Percentiles rank a stretch among this genome's conserved stretches.
phyloP scores from a whole-genome alignment of 2,113 vertebrate species.

The Greenwoodochromis staneri region DNA sequence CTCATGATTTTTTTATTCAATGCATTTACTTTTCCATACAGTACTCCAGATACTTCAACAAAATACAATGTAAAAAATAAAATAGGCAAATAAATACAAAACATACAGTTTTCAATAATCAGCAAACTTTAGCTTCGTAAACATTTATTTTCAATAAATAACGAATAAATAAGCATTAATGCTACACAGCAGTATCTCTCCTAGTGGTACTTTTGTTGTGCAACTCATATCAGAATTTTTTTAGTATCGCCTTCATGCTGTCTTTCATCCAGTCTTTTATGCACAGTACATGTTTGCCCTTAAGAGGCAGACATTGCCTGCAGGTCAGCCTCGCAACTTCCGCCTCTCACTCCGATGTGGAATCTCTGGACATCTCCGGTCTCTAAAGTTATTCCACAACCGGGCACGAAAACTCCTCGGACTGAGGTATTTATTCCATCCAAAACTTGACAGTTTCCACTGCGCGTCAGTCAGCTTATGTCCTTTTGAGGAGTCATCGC shows the following conservation, averaged over 20 bases:
- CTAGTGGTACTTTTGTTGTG: conserved; percentile 20
- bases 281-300: neutral
- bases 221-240: neutral
- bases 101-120: neutral
- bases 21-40: conserved; percentile 8
- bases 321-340: neutral
- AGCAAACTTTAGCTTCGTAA: conserved; percentile 5
- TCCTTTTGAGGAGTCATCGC: neutral
- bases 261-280: neutral
- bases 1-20: conserved; percentile 16
- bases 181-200: neutral
- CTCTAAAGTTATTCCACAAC: neutral
- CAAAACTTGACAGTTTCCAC: neutral
- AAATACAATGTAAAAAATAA: neutral
- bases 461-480: neutral
- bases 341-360: neutral
- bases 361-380: neutral
- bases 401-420: neutral
- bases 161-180: conserved; percentile 53
- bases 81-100: neutral
- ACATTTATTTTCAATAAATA: conserved; percentile 35
- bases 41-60: neutral
- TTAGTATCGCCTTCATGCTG: neutral
- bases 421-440: neutral
- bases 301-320: neutral